Evolutionary conservation across 2,888 invertebrate species (phyloP), one percentile per base, ranked within the genome.

Genomic region (Amblyjoppa fuscipennis): DNA sequence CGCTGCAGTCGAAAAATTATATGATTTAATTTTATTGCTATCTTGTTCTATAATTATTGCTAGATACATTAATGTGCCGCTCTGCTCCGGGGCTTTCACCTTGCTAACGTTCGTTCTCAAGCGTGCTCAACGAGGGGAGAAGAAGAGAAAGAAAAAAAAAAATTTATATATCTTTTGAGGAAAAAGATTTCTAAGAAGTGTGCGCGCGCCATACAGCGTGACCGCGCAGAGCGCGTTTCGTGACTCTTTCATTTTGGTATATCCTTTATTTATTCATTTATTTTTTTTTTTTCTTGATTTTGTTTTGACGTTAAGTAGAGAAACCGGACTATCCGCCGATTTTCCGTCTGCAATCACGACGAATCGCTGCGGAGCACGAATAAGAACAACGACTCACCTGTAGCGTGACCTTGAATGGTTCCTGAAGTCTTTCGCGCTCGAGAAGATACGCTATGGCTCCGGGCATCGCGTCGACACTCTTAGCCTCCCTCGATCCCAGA

Each of bases 401-500:
- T 82, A 98, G 95, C 69, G 98, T 98, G 94, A 98, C 98, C 95
- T 99, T 97, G 94, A 98, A 96, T 86, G 98, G 97, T 93, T 98
- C 98, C 92, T 98, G 96, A 92, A 98, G 97, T 87, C 97, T 96
- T 88, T 98, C 97, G 90, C 98, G 96, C 92, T 97, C 97, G 90
- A 98, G 96, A 87, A 99, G 95, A 92, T 98, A 96, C 89, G 97
- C 96, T 89, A 98, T 96, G 83, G 98, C 98, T 13, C 98, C 97
- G 83, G 98, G 95, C 79, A 98, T 97, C 91, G 97, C 98, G 92
- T 98, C 97, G 90, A 97, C 96, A 45, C 99, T 99, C 90, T 98
- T 97, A 82, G 98, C 98, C 95, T 99, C 99, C 95, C 98, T 98
- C 91, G 99, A 99, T 31, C 99, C 99, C 92, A 99, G 96, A 95